Evolutionary conservation across 2,888 invertebrate genomes (phyloP), one percentile per base, ranked within the genome.

Genomic region (Serripes groenlandicus): DNA sequence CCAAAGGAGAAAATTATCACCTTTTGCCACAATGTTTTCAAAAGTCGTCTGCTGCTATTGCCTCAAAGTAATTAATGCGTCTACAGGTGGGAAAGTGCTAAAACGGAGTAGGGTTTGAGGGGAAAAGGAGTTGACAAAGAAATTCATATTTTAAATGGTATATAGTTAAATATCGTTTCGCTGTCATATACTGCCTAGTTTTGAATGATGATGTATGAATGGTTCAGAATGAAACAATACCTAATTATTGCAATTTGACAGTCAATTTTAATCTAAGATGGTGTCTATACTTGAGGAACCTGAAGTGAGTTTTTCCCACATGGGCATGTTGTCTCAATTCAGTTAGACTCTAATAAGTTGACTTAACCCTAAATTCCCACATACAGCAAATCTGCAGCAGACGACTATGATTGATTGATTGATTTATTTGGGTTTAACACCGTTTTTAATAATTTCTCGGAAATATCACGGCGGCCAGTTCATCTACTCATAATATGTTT

Each of bases 181-280:
- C 42, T 26, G 42, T 66, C 66, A 26, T 66, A 42, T 42, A 66
- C 37, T 66, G 5, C 34, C 56, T 42, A 37, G 42, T 26, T 66
- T 66, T 66, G 66, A 66, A 66, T 66, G 66, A 42, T 66, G 42
- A 66, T 66, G 37, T 66, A 66, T 11, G 15, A 66, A 66, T 42
- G 42, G 42, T 42, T 37, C 28, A 42, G 66, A 37, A 37, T 66
- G 26, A 66, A 66, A 42, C 66, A 66, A 37, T 66, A 23, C 42
- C 42, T 66, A 42, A 66, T 66, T 66, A 66, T 66, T 42, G 37
- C n/a, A n/a, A 66, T 42, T 66, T 66, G 66, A 66, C 66, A 66
- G 42, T 66, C 42, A 66, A 66, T 37, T n/a, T n/a, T n/a, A n/a
- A 66, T 42, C 66, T 35, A 21, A 42, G 26, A 62, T 28, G 34